Evolutionary conservation across 64 coral and sea anemone genomes (phyloP).

Genomic region (Acropora yongei): DNA sequence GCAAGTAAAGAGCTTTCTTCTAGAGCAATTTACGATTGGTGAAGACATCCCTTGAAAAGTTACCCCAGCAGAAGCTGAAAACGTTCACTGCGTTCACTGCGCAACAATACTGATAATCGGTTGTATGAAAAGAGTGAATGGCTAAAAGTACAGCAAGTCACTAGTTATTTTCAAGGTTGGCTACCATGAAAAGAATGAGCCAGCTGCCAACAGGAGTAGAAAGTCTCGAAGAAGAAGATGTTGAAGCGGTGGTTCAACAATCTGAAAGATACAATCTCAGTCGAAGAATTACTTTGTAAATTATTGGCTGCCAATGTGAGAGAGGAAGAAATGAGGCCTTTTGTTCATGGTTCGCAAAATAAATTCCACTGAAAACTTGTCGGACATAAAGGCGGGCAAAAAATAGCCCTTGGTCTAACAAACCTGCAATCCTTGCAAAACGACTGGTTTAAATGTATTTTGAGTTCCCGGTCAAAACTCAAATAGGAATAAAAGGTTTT

Average conservation of each 20-base stretch:
- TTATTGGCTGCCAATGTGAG: no score
- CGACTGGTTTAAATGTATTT: not conserved
- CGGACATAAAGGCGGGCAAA: no score
- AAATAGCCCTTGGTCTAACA: not conserved
- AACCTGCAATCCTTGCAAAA: not conserved
- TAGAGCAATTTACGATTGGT: constrained; percentile 32
- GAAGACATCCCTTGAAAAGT: constrained; percentile 45
- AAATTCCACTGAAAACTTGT: no score
- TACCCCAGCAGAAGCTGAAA: not conserved
- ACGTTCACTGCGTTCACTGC: not conserved
- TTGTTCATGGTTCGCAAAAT: no score
- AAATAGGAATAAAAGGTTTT: not conserved
- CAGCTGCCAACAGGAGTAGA: constrained; percentile 12
- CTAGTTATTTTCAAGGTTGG: constrained; percentile 46
- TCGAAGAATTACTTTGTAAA: not conserved
- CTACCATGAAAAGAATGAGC: constrained; percentile 29
- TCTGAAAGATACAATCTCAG: not conserved
- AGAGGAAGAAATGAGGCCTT: no score
- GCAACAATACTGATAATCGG: not conserved
- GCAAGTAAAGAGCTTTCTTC: no score
- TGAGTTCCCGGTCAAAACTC: not conserved
- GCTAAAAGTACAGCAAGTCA: constrained; percentile 10
- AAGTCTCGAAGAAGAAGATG: not conserved
- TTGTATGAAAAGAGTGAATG: no score
- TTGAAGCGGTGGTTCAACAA: not conserved